Evolutionary conservation across 2,797 vertebrate species (phyloP), one percentile per base, ranked within the genome.

Genomic region (Enoplosus armatus): DNA sequence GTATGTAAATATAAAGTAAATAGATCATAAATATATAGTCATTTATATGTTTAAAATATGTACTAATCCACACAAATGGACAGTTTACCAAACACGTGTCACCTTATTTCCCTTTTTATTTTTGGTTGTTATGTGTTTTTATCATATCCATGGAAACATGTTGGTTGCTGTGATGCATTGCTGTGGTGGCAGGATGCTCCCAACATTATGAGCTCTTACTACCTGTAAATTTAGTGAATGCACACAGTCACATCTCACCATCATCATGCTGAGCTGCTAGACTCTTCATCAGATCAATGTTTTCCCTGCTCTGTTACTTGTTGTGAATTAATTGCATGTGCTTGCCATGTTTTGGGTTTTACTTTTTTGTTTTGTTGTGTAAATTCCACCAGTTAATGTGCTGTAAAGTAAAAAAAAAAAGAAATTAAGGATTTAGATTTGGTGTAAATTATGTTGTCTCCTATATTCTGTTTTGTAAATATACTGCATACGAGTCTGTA

Each of bases 1-100:
- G 4, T 35, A 48, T 65, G 27, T 58, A 59, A 82, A 80, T 75
- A 74, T 29, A 80, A 69, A 26, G 29, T 70, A 43, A 41, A 72
- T 22, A 69, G 2, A 72, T 45, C 29, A 68, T 62, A 54, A 62
- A 77, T 60, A 43, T 68, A 8, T 39, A 67, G 71, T 35, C 8
- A 73, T 80, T 69, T 61, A 78, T 65, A 65, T 72, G 24, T 43
- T 61, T n/a, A n/a, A 29, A 76, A 60, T 39, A 55, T 71, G n/a
- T 48, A 51, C 26, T 35, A 24, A 56, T 43, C 15, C 10, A 41
- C 45, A 56, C 61, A 74, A 59, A 55, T 51, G n/a, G 8, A 24
- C 27, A 16, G 29, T 77, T 63, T 64, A 33, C 56, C 22, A 53
- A 53, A 51, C 51, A 59, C 9, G 72, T 47, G 15, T 15, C 33